Evolutionary conservation across 2,113 vertebrate genomes (phyloP).

Genomic region (Rhinogobius similis): DNA sequence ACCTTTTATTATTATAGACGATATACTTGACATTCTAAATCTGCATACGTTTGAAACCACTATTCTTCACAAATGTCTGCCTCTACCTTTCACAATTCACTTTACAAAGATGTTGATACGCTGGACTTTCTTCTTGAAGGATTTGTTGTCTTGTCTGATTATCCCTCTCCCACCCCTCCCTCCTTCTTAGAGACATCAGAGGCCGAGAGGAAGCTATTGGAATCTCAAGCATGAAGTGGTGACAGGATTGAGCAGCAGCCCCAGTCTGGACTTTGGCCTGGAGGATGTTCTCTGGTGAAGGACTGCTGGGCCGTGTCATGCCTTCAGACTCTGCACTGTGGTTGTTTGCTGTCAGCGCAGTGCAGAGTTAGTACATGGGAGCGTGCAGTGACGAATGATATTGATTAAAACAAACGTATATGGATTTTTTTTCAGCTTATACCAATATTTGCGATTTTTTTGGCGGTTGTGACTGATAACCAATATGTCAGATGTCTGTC

Average conservation of each 20-base stretch:
- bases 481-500: too few species aligned
- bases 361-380: not conserved
- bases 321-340: not conserved
- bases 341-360: not conserved
- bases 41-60: too few species aligned
- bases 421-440: too few species aligned
- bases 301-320: constrained; percentile 35
- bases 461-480: too few species aligned
- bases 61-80: too few species aligned
- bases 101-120: constrained; percentile 45
- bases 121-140: constrained; percentile 44
- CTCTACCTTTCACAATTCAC: not conserved
- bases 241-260: constrained; percentile 73
- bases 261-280: constrained; percentile 54
- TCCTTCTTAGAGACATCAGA: constrained; percentile 45
- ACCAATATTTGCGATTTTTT: too few species aligned
- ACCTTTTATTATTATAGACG: too few species aligned
- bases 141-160: constrained; percentile 53
- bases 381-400: too few species aligned
- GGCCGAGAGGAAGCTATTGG: constrained; percentile 71
- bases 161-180: constrained; percentile 6
- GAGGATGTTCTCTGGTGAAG: constrained; percentile 54
- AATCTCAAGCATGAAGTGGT: constrained; percentile 75
- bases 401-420: too few species aligned
- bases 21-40: not conserved